These are phyloP conservation scores for Mola mola DNA, from an alignment of 2,113 vertebrate species.

Conservation along the genomic window DNA sequence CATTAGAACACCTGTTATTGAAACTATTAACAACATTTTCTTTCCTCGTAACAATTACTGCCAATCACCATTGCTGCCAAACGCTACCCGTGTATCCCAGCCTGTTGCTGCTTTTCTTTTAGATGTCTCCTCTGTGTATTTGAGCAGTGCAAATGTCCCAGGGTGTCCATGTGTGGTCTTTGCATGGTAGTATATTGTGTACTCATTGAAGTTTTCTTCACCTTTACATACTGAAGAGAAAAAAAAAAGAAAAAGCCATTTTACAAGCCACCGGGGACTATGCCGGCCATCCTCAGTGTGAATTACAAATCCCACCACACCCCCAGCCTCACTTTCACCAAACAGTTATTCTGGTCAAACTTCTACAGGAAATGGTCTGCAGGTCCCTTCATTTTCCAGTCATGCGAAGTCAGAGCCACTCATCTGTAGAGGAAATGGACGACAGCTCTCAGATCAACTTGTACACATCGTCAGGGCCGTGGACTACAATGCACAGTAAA, in stretches of 20 bases:
- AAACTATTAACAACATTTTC: too few species aligned
- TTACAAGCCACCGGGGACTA: constrained; percentile 26
- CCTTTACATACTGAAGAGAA: constrained; percentile 24
- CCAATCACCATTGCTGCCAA: constrained; percentile 27
- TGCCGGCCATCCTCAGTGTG: constrained; percentile 1
- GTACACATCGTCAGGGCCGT: not conserved
- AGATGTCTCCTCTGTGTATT: constrained; percentile 65
- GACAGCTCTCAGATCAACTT: not conserved
- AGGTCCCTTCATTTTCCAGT: not conserved
- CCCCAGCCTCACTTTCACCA: not conserved
- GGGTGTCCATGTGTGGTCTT: constrained; percentile 65
- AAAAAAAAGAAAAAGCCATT: constrained; percentile 3
- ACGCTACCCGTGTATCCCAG: constrained; percentile 46
- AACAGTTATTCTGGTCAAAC: too few species aligned
- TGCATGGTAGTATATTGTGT: constrained; percentile 70
- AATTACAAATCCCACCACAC: constrained; percentile 16
- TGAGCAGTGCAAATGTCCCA: constrained; percentile 64
- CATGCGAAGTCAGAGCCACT: not conserved
- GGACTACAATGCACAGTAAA: not conserved
- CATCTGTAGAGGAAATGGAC: constrained; percentile 7
- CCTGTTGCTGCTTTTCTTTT: constrained; percentile 46
- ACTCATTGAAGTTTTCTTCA: constrained; percentile 51
- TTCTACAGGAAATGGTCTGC: constrained; percentile 12
- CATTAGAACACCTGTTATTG: not conserved
- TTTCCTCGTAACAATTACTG: too few species aligned